Conservation (phyloP, 2,113 vertebrate genomes). For the Strix uralensis region DNA sequence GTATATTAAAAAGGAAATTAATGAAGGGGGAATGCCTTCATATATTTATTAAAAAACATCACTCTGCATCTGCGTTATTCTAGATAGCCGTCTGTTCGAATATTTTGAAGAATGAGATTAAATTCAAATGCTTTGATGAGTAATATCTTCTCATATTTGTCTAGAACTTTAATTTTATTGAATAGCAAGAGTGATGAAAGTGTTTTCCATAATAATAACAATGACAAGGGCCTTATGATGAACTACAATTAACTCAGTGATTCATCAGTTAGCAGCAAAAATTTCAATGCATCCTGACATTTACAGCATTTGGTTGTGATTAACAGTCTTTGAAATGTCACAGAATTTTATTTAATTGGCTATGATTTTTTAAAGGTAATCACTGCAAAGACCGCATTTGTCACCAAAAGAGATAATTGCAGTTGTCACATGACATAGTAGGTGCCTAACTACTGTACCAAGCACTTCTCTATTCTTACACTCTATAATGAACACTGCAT, state of each 20-base stretch:
- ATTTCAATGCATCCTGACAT: slow-evolving; percentile 78
- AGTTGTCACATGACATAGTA: slow-evolving; percentile 70
- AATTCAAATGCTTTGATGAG: slow-evolving; percentile 76
- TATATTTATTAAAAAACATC: slow-evolving; percentile 59
- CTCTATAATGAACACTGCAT: not conserved
- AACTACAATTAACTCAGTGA: slow-evolving; percentile 82
- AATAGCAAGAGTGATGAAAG: slow-evolving; percentile 77
- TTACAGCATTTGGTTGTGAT: slow-evolving; percentile 81
- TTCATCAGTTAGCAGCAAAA: slow-evolving; percentile 74
- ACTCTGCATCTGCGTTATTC: slow-evolving; percentile 29
- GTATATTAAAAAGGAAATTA: not conserved
- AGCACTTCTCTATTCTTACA: slow-evolving; percentile 29
- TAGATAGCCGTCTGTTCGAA: slow-evolving; percentile 28
- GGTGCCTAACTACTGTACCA: slow-evolving; percentile 57
- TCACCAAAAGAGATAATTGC: slow-evolving; percentile 77
- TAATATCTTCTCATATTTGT: slow-evolving; percentile 72
- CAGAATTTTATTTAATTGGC: slow-evolving; percentile 80
- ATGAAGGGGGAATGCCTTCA: not conserved
- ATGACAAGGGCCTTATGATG: slow-evolving; percentile 79
- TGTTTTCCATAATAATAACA: slow-evolving; percentile 82
- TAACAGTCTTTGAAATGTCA: slow-evolving; percentile 83
- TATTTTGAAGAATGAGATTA: slow-evolving; percentile 71
- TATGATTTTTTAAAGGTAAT: slow-evolving; percentile 76
- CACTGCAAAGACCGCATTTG: slow-evolving; percentile 73
- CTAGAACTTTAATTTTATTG: slow-evolving; percentile 72